Base-by-base conservation (phyloP, 2,797 vertebrate genomes). In the Zalophus californianus region DNA sequence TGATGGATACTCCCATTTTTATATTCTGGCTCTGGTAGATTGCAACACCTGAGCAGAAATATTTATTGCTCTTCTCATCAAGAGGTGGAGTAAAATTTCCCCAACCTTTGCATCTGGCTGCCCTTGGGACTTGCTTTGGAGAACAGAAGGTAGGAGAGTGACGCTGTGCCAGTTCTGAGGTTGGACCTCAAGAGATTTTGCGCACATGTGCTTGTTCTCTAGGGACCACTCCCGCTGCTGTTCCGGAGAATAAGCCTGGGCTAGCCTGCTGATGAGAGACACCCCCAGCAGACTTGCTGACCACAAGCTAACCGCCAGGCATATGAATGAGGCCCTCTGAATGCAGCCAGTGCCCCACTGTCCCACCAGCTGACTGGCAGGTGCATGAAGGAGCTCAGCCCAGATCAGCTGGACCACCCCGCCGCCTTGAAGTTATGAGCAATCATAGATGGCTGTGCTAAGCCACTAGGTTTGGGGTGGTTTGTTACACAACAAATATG, bases 201-300 rank as follows among this genome's bases (percentile, higher is more conserved):
- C 13, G 3, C 3, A 32, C 3, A 0, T 25, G 25, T 5, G 54
- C 73, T 54, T 44, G 3, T 38, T 60, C 25, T 54, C 44, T 16
- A 29, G 52, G 27, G 7, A n/a, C 10, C 0, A 12, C 3, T 10
- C 25, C 20, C 2, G 0, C 25, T 73, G 32, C 58, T 56, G 1
- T 18, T 32, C 35, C 4, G 18, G 18, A 14, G 14, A 66, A 44
- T 14, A 44, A 89, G 16, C 27, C 52, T 3, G 25, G 68, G 20
- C 14, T 60, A 58, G 10, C 21, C 41, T 32, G 23, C 8, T 14
- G 18, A 41, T 21, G 38, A 29, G 68, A 44, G 60, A 15, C 1
- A 44, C 9, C 13, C 13, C 54, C 4, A 11, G 29, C 54, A 11
- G 25, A 25, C 27, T n/a, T 73, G 29, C n/a, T 38, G 35, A 35